These are phyloP conservation scores for Carapus acus DNA, from an alignment of 2,797 vertebrate species.

Conservation along the genomic window DNA sequence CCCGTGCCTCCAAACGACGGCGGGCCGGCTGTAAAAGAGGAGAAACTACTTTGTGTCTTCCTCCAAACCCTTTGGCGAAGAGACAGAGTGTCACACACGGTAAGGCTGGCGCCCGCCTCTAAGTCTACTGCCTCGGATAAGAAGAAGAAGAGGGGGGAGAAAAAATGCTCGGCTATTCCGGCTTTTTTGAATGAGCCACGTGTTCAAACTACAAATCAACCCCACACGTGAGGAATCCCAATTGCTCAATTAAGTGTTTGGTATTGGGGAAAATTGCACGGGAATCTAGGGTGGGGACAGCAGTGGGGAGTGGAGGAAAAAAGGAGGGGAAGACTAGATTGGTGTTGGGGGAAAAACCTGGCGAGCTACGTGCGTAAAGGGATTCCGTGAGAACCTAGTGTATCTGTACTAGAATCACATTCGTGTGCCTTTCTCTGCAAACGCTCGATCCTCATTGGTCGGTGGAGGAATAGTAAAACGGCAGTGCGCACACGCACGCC, in stretches of 20 bases:
- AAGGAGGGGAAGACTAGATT: conserved; percentile 63
- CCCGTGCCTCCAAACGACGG: conserved; percentile 75
- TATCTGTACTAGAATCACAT: conserved; percentile 70
- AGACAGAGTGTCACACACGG: conserved; percentile 87
- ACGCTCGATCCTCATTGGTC: conserved; percentile 69
- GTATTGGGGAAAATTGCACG: conserved; percentile 73
- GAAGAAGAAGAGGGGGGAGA: conserved; percentile 59
- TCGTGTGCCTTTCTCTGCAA: conserved; percentile 67
- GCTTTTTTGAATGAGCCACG: conserved; percentile 97
- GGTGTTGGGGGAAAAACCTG: conserved; percentile 60
- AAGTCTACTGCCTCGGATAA: conserved; percentile 68
- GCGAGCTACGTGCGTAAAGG: conserved; percentile 65
- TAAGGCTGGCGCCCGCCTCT: conserved; percentile 84
- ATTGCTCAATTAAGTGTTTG: conserved; percentile 91
- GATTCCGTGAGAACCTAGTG: conserved; percentile 71
- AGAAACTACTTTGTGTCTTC: conserved; percentile 85
- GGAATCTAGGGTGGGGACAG: conserved; percentile 70
- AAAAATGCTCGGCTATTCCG: conserved; percentile 85
- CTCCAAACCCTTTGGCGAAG: conserved; percentile 80
- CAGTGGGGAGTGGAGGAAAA: conserved; percentile 56
- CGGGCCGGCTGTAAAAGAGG: conserved; percentile 67
- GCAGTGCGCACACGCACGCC: conserved; percentile 59
- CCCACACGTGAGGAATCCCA: conserved; percentile 96
- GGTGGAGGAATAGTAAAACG: conserved; percentile 64
- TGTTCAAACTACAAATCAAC: conserved; percentile 99